Conservation (phyloP, 2,113 vertebrate genomes). For the Lutjanus erythropterus region DNA sequence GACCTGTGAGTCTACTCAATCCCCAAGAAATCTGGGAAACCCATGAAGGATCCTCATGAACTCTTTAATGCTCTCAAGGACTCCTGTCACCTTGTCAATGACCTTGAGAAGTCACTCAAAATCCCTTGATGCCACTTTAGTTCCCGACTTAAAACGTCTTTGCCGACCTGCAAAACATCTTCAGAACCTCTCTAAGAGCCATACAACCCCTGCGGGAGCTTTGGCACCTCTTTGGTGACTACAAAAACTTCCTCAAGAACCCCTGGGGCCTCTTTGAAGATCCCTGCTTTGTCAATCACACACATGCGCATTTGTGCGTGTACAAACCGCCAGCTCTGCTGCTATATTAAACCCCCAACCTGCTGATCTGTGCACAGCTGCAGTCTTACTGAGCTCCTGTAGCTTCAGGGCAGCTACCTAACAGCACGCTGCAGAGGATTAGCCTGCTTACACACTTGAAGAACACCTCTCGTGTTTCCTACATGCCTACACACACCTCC, state of each 20-base stretch:
- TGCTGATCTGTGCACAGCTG: constrained; percentile 44
- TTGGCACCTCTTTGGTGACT: not conserved
- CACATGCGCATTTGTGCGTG: not conserved
- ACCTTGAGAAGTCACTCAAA: not conserved
- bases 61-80: not conserved
- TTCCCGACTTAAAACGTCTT: not conserved
- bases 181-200: not conserved
- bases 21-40: not conserved
- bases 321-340: not conserved
- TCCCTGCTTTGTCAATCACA: not conserved
- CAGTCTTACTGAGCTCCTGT: constrained; percentile 2
- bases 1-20: no score
- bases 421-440: constrained; percentile 15
- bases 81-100: not conserved
- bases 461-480: not conserved
- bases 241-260: not conserved
- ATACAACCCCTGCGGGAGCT: no score
- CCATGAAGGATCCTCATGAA: not conserved
- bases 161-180: not conserved
- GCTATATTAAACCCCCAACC: constrained; percentile 7
- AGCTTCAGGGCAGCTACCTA: constrained; percentile 29
- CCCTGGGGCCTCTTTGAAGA: not conserved
- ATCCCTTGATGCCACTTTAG: not conserved
- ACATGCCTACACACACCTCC: constrained; percentile 3
- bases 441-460: not conserved